Conservation (phyloP, 2,797 vertebrate species). For the Buphagus erythrorhynchus region DNA sequence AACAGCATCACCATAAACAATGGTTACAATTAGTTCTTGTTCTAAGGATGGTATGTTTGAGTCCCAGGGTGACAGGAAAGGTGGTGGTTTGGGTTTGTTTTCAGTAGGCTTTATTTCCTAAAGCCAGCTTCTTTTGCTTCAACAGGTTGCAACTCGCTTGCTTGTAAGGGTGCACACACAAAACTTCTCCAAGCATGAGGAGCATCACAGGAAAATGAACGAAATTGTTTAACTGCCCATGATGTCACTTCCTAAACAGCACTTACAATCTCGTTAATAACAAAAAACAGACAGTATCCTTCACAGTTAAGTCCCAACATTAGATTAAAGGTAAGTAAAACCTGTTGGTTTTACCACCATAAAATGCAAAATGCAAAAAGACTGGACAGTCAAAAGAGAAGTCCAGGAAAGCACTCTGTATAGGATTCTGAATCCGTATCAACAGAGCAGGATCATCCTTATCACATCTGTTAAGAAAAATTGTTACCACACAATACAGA, state of each 20-base stretch:
- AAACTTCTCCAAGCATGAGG: not conserved
- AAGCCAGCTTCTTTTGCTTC: not conserved
- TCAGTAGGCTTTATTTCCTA: not conserved
- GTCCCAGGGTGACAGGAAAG: not conserved
- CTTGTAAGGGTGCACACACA: fast-evolving
- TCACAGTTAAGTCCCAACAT: not conserved
- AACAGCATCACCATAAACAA: conserved; percentile 13
- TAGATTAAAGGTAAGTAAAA: not conserved
- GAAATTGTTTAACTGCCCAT: not conserved
- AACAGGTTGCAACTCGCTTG: not conserved
- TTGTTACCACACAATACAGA: not conserved
- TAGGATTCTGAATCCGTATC: not conserved
- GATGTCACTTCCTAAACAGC: not conserved
- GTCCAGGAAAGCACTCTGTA: not conserved
- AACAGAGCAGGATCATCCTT: not conserved
- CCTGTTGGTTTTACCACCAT: not conserved
- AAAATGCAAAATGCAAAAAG: not conserved
- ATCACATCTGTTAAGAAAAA: not conserved
- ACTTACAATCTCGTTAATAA: not conserved
- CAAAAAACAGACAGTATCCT: not conserved
- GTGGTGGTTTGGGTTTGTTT: not conserved
- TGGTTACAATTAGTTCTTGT: not conserved
- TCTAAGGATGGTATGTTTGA: not conserved
- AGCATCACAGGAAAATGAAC: not conserved
- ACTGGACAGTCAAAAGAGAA: not conserved